Percentiles rank a stretch among this genome's conserved stretches.
These are phyloP conservation scores for Drosophila tropicalis DNA, from an alignment of 1,140 invertebrate species.

Conservation along the genomic window DNA sequence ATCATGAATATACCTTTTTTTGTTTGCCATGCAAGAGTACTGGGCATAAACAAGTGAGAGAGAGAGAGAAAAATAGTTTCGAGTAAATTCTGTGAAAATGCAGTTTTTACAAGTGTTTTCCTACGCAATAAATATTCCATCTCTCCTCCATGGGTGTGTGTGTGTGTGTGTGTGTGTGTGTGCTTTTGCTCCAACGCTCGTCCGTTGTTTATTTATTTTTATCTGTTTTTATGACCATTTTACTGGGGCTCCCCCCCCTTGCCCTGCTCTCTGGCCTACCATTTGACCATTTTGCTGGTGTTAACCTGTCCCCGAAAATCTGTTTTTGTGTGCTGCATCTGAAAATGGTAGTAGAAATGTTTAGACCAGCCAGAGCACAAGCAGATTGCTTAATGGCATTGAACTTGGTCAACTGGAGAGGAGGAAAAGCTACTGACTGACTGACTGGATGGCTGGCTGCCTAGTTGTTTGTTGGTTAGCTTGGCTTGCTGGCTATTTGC, in stretches of 20 bases:
- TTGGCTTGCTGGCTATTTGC: constrained; percentile 2
- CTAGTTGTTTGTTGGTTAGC: constrained; percentile 14
- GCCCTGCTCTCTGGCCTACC: neutral
- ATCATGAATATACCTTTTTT: neutral
- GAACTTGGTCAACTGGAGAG: constrained; percentile 51
- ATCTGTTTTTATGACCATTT: constrained; percentile 40
- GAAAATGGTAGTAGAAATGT: constrained; percentile 20
- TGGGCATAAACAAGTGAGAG: constrained; percentile 3
- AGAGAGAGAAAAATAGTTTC: constrained; percentile 23
- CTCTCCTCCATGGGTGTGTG: constrained; percentile 8
- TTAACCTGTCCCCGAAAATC: constrained; percentile 24
- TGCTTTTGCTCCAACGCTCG: constrained; percentile 30
- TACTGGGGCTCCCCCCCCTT: neutral
- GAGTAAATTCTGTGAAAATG: constrained; percentile 42
- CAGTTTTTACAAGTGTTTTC: constrained; percentile 44
- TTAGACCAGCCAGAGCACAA: constrained; percentile 9
- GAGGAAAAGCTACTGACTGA: constrained; percentile 28
- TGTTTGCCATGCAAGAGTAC: neutral
- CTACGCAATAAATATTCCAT: constrained; percentile 71
- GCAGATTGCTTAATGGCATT: constrained; percentile 57
- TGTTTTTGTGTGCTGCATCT: constrained; percentile 3
- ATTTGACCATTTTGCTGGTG: constrained; percentile 19
- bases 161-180: constrained; percentile 21
- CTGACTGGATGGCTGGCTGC: constrained; percentile 21
- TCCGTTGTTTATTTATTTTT: constrained; percentile 58